Conservation (phyloP, 2,113 vertebrate genomes). For the Ptilorrhoa leucosticta region DNA sequence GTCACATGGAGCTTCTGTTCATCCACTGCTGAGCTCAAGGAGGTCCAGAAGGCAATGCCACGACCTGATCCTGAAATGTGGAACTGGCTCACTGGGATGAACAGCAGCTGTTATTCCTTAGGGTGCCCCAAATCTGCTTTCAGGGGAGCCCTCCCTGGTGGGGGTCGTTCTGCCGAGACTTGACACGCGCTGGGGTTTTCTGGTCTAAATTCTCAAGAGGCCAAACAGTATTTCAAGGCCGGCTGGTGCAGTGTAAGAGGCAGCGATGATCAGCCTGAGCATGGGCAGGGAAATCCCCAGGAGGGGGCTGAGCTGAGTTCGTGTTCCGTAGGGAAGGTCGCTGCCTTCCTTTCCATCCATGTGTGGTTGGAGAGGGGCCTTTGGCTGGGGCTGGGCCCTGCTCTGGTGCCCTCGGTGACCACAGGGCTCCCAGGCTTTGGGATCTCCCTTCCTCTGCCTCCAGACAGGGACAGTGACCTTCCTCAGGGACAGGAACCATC, state of each 20-base stretch:
- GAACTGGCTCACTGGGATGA: neutral
- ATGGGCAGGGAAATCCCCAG: neutral
- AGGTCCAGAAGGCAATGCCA: neutral
- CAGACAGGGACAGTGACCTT: neutral
- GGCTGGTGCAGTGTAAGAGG: neutral
- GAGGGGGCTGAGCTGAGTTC: neutral
- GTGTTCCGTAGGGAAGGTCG: neutral
- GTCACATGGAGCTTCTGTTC: neutral
- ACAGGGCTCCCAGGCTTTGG: neutral
- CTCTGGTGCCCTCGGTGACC: neutral
- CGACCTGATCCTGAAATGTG: neutral
- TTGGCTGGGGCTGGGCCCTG: neutral
- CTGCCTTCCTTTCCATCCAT: neutral
- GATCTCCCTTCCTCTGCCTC: neutral
- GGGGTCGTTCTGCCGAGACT: neutral
- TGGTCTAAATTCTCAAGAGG: neutral
- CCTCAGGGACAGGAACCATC: neutral
- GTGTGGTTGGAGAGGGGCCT: fast-evolving
- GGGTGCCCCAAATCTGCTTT: neutral
- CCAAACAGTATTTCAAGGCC: neutral
- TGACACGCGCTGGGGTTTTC: neutral
- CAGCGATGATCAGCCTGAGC: neutral
- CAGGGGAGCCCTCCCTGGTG: neutral
- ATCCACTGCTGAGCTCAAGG: neutral
- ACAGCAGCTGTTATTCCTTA: neutral